Base-by-base conservation (phyloP, 1,140 invertebrate species). In the Vanessa atalanta region DNA sequence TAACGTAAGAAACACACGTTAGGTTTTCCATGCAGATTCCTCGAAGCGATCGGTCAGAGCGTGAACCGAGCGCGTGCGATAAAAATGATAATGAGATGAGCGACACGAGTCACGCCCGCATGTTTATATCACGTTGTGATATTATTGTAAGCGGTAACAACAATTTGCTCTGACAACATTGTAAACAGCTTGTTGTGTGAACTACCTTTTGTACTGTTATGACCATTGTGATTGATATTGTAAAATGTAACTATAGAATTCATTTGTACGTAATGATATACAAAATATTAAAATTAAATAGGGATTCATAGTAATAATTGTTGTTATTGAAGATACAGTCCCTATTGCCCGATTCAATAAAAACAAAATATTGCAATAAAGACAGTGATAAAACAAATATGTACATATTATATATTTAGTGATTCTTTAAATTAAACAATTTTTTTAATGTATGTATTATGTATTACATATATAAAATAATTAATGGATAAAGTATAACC, bases 61-160 rank as follows among this genome's bases (percentile, higher is more conserved):
- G 70, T 72, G 63, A 65, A 72, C 37, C 50, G 63, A 65, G 16
- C 63, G 70, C 63, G 64, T 53, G 70, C 51, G 70, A 72, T 72
- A 72, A 72, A 72, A 66, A 72, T 72, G 71, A 61, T 67, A 72
- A 67, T 72, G 65, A 72, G 71, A 72, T 61, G 71, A 57, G 26
- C 48, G 23, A 65, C 53, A 60, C 53, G n/a, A 72, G 71, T 72
- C 64, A 72, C 64, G 70, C 70, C 61, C 69, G 70, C 20, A 23
- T 72, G 65, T 69, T 69, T 67, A 23, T 60, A 53, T 55, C 64
- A 66, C 37, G 53, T 66, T 65, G 66, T 72, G 48, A 72, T 72
- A 72, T 43, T 43, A 43, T 65, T 65, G 64, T 57, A 63, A 72
- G 43, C 64, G 53, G 53, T 53, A 57, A 61, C 48, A 51, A 65